Base-by-base conservation (phyloP, 2,888 invertebrate genomes). In the Dendrolimus pini region DNA sequence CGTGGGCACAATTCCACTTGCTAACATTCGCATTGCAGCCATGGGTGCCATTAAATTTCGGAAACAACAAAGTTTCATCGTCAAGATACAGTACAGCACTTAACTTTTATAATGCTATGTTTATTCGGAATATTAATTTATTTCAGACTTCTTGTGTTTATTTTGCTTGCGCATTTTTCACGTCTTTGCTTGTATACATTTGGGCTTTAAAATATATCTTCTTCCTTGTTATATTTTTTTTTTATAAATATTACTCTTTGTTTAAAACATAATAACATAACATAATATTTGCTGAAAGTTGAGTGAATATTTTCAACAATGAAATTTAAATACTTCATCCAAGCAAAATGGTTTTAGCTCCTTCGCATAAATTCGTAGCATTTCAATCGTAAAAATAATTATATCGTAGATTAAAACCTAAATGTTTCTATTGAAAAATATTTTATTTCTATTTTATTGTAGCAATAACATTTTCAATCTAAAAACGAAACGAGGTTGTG, bases 41-140 rank as follows among this genome's bases (percentile, higher is more conserved):
- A 74, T 77, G 87, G 87, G 89, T 88, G 77, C 69, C 78, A 85
- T 87, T 82, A 83, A 82, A 85, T 80, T 82, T 83, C 82, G 74
- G 72, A 77, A 78, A 74, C 74, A 74, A 71, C 72, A 65, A 84
- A 83, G 78, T 86, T 84, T 63, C 47, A 47, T 47, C 47, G 47
- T 47, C 47, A 47, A 47, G 47, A 47, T 47, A 47, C 47, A 47
- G 47, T 47, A 47, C 7, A 47, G 47, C 47, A 47, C 47, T 47
- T 47, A 47, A 47, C 47, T 47, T 47, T 47, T 47, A 47, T 47
- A 47, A 47, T 9, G 47, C 9, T 47, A 10, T 47, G 14, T 54
- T 54, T 54, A 30, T n/a, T 30, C 54, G n/a, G 18, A 54, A 54
- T 54, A 54, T 54, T 12, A 54, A 54, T 18, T 54, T 18, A 14